Base-by-base conservation (phyloP, 2,797 vertebrate species). In the Rhinoraja longicauda region DNA sequence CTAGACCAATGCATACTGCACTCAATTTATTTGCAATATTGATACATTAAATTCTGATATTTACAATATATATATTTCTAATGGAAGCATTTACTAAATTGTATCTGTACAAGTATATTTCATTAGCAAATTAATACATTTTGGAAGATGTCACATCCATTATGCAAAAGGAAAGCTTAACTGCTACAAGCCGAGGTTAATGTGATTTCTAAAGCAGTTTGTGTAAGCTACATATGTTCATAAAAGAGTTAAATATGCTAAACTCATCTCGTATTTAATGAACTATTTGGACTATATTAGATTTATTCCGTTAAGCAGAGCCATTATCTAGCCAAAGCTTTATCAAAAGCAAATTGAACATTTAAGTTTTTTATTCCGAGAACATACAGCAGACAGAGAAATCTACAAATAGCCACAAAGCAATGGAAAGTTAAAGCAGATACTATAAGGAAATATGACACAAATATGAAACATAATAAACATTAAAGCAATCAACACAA, bases 181-280 rank as follows among this genome's bases (percentile, higher is more conserved):
- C 53, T 29, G 81, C 10, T 84, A 4, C 24, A 84, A 84, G 82
- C 17, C 57, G 29, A 62, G 26, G 62, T 62, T 17, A 62, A 86
- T 86, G 82, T 59, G 59, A 86, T 62, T 57, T 57, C 72, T 73
- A n/a, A 72, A 64, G 67, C 32, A 91, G 88, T 91, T 72, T 72
- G 36, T 91, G 21, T 72, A 72, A 91, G 39, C 21, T 64, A 72
- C 36, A 72, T 5, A 8, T 3, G 5, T 32, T 39, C 70, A 72
- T 64, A 91, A 73, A 91, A 73, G 36, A 64, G 67, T 72, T 91
- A 91, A 91, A 91, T 72, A 45, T 73, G 67, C 26, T 73, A 19
- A 32, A 70, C 91, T 72, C 73, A 39, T 72, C 72, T 32, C 29
- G 21, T 59, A 59, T 64, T 90, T 70, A 90, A 70, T 90, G 32